phyloP scores from a whole-genome alignment of 2,113 vertebrate genomes.

The Heterocephalus glaber region DNA sequence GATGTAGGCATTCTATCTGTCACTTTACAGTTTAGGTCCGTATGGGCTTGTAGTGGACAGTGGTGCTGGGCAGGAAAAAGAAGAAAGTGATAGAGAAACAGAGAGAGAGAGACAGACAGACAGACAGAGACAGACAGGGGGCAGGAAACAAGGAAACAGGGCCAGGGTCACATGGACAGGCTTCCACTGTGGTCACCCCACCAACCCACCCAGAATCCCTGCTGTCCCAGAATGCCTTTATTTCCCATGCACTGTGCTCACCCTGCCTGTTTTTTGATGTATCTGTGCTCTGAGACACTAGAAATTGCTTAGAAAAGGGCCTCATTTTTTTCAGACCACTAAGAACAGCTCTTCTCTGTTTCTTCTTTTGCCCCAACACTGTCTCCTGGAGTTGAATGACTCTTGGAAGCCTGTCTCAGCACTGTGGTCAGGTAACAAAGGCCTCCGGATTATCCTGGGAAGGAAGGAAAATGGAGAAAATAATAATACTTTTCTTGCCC shows the following conservation, averaged over 20 bases:
- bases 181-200: neutral
- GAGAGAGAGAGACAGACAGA: neutral
- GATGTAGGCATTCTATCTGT: neutral
- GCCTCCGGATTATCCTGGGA: neutral
- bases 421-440: neutral
- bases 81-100: neutral
- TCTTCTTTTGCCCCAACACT: neutral
- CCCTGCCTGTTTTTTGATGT: neutral
- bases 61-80: neutral
- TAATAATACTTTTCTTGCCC: slow-evolving; percentile 56
- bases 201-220: fast-evolving
- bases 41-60: fast-evolving
- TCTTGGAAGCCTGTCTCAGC: neutral
- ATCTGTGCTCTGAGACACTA: neutral
- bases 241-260: neutral
- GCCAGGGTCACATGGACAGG: no score
- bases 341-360: neutral
- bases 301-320: slow-evolving; percentile 34
- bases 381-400: neutral
- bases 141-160: neutral
- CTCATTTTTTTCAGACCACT: neutral
- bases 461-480: neutral
- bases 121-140: neutral
- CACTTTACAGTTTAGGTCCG: neutral
- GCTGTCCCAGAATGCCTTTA: neutral